These are phyloP conservation scores for Chelon auratus DNA, from an alignment of 2,797 vertebrate species.

Conservation along the genomic window DNA sequence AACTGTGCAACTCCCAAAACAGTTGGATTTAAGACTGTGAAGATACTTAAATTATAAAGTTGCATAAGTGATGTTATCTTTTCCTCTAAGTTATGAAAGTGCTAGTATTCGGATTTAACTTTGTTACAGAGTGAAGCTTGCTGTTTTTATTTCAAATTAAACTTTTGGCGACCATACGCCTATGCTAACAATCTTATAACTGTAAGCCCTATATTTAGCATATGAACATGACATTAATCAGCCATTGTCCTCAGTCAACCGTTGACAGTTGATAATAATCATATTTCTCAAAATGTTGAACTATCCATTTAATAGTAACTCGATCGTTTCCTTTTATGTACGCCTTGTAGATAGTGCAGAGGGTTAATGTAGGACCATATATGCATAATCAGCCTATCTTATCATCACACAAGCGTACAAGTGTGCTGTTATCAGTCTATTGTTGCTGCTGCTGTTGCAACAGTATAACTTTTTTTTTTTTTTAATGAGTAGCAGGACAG, in stretches of 20 bases:
- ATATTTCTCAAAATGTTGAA: too few species aligned
- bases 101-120: not conserved
- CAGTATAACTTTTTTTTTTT: not conserved
- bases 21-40: too few species aligned
- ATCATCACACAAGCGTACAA: not conserved
- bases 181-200: not conserved
- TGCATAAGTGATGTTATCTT: too few species aligned
- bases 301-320: too few species aligned
- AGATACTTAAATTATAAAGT: too few species aligned
- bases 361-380: not conserved
- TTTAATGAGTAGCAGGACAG: conserved; percentile 6
- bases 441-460: too few species aligned
- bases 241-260: too few species aligned
- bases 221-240: not conserved
- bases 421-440: not conserved
- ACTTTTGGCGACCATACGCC: not conserved
- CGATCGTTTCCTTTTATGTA: too few species aligned
- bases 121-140: not conserved
- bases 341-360: not conserved
- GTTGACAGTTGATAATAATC: too few species aligned
- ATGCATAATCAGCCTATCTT: not conserved
- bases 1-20: too few species aligned
- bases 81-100: not conserved
- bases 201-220: conserved; percentile 1
- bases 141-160: not conserved